Evolutionary conservation across 2,113 vertebrate genomes (phyloP).

Genomic region (Carassius carassius): DNA sequence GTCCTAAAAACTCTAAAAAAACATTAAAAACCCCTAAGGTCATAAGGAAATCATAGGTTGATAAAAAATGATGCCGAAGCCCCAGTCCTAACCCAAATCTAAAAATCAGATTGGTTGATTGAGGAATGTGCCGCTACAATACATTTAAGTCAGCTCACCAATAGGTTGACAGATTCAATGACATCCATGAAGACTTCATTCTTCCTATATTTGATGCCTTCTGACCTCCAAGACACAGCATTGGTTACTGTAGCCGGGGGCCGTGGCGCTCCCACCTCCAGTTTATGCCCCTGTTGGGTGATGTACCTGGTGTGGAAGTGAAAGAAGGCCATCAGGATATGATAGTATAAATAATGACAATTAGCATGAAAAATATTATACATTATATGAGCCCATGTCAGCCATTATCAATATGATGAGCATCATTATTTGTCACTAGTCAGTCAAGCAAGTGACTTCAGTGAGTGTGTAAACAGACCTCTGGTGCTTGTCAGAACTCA

Average conservation of each 20-base stretch:
- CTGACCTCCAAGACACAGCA: constrained; percentile 81
- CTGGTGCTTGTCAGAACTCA: constrained; percentile 22
- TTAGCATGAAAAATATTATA: not conserved
- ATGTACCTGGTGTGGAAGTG: constrained; percentile 73
- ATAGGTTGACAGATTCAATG: constrained; percentile 81
- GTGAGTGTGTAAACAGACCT: constrained; percentile 29
- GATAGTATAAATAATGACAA: not conserved
- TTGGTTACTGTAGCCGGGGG: constrained; percentile 83
- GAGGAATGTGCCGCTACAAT: not conserved
- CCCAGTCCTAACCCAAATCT: not conserved
- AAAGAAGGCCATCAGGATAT: not conserved
- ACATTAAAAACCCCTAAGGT: not conserved
- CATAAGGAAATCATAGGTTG: not conserved
- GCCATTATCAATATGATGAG: not conserved
- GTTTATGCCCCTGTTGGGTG: constrained; percentile 81
- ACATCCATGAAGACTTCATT: constrained; percentile 85
- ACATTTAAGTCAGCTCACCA: constrained; percentile 68
- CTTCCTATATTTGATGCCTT: constrained; percentile 83
- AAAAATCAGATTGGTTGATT: not conserved
- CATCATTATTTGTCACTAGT: constrained; percentile 7
- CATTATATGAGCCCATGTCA: not conserved
- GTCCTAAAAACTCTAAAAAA: too few relatives aligned
- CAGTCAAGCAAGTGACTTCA: constrained; percentile 9
- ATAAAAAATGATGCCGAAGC: not conserved
- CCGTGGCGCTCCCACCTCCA: constrained; percentile 77